These are phyloP conservation scores for Aegypius monachus DNA, from an alignment of 2,113 vertebrate genomes.

Conservation along the genomic window DNA sequence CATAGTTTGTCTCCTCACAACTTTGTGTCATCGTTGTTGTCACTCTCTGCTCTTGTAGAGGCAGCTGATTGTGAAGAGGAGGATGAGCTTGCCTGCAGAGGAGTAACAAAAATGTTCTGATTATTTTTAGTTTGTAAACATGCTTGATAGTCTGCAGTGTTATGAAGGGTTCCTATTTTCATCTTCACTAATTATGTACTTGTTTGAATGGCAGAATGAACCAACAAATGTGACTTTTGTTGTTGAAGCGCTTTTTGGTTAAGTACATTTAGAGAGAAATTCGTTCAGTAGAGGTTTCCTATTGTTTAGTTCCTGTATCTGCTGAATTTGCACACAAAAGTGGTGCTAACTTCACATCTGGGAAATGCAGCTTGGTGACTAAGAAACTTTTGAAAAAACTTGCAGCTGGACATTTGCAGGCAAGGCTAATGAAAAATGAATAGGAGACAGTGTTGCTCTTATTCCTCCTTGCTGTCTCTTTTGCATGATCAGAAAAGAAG, in stretches of 20 bases:
- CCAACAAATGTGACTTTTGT: neutral
- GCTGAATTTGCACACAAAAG: neutral
- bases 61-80: constrained; percentile 66
- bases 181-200: neutral
- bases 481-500: neutral
- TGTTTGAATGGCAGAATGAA: neutral
- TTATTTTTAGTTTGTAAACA: constrained; percentile 23
- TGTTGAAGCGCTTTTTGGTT: neutral
- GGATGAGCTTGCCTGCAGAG: constrained; percentile 60
- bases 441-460: neutral
- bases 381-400: neutral
- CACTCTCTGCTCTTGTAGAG: neutral
- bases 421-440: neutral
- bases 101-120: neutral
- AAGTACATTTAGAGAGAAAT: neutral
- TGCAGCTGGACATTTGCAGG: neutral
- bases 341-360: neutral
- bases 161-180: neutral
- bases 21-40: constrained; percentile 50
- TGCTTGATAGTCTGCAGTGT: neutral
- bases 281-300: neutral
- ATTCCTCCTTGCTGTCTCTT: neutral
- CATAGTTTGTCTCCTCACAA: constrained; percentile 35
- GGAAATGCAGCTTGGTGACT: neutral
- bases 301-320: neutral